These are phyloP conservation scores for Eulemur coronatus DNA, from an alignment of 2,797 vertebrate species.

Conservation along the genomic window DNA sequence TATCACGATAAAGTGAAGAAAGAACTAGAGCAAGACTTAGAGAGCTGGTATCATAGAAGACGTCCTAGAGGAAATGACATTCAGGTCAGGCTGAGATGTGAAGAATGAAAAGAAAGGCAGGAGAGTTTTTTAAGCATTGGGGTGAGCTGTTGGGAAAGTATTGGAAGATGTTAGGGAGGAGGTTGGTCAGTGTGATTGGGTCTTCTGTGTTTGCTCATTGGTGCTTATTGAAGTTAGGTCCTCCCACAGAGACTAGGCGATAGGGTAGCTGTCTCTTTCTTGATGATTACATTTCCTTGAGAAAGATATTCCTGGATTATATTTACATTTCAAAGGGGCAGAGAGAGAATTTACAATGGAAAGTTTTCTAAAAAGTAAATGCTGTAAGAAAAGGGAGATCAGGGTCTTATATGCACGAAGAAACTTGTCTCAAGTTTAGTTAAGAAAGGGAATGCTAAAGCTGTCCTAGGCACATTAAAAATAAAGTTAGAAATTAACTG, in stretches of 20 bases:
- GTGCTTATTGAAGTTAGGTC: not conserved
- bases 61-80: not conserved
- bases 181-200: not conserved
- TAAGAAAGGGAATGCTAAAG: not conserved
- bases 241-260: not conserved
- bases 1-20: not conserved
- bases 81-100: not conserved
- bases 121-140: not conserved
- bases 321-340: constrained; percentile 11
- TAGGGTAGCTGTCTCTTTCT: not conserved
- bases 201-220: not conserved
- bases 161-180: not conserved
- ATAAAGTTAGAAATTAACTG: constrained; percentile 9
- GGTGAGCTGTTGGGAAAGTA: not conserved
- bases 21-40: not conserved
- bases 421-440: not conserved
- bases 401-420: not conserved
- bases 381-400: not conserved
- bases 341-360: not conserved
- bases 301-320: not conserved
- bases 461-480: not conserved
- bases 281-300: not conserved
- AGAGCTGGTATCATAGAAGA: not conserved
- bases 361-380: not conserved
- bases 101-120: not conserved